A percentile compares a stretch with the other conserved stretches of the same genome.
These are phyloP conservation scores for Lampris incognitus DNA, from an alignment of 2,113 vertebrate species.

Conservation along the genomic window DNA sequence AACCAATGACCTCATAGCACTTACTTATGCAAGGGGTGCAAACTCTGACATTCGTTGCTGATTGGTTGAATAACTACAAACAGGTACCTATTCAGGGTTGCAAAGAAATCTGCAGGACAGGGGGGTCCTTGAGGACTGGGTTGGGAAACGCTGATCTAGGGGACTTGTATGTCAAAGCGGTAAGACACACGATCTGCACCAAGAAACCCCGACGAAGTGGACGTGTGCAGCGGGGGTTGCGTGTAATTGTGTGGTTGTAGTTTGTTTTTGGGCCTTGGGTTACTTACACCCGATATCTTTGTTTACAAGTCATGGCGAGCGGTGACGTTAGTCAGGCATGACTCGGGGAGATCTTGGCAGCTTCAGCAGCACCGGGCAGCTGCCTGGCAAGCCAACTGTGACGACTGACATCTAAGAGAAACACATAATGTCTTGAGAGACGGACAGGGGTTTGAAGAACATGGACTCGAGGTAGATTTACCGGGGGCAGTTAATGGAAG, in stretches of 20 bases:
- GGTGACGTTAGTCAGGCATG: neutral
- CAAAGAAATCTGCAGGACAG: no score
- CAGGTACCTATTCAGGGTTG: no score
- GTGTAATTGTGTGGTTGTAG: neutral
- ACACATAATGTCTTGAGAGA: neutral
- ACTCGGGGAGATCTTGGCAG: neutral
- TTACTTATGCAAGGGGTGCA: no score
- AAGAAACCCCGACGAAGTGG: no score
- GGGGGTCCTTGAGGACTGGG: no score
- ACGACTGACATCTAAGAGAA: neutral
- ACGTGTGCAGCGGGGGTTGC: no score
- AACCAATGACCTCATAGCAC: no score
- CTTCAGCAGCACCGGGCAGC: constrained; percentile 5
- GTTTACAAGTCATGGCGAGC: constrained; percentile 61
- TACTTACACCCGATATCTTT: constrained; percentile 63
- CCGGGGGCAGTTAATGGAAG: constrained; percentile 24
- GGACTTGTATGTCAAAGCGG: no score
- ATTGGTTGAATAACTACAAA: no score
- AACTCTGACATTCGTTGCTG: no score
- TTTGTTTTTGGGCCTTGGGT: constrained; percentile 19
- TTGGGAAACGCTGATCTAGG: no score
- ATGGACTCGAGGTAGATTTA: neutral
- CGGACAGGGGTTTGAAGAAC: neutral
- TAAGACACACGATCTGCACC: no score
- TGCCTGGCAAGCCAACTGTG: constrained; percentile 15